Evolutionary conservation across 2,888 invertebrate species (phyloP), one percentile per base, ranked within the genome.

Genomic region (Ditula angustiorana): DNA sequence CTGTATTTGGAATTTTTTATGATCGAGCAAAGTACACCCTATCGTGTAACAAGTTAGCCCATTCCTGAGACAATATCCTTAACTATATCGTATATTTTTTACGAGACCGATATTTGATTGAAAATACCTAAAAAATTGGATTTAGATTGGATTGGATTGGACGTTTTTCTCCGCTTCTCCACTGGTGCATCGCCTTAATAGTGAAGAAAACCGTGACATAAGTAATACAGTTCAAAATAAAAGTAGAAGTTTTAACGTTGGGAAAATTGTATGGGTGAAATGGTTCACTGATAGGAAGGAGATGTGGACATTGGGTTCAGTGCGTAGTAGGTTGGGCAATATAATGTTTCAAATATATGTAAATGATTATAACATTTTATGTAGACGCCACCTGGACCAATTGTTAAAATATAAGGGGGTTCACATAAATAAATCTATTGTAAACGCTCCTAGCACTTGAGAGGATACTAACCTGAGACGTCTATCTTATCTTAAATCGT

Each of bases 201-300:
- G n/a, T n/a, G n/a, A n/a, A n/a, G n/a, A n/a, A n/a, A n/a, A n/a
- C n/a, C n/a, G n/a, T n/a, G n/a, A n/a, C n/a, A n/a, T n/a, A n/a
- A n/a, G n/a, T n/a, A 26, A 26, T 26, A 5, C 26, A 5, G 5
- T 26, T 26, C 11, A 16, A 33, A 5, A 2, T 8, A 13, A 7
- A 24, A 33, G 47, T 19, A 46, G 61, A 16, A 4, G 19, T 10
- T 55, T 62, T 24, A 49, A 49, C 3, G 26, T 47, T 0, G 37
- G 52, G 5, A 35, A 55, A 3, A 37, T 44, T 10, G 26, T 49
- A 26, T 62, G 55, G 55, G 4, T 44, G 5, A 33, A 28, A 10
- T 62, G 61, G 61, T 62, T 46, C 19, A 28, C 26, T 24, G 49
- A 23, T n/a, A 62, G 37, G 49, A 62, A 56, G 16, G 35, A 26